These are phyloP conservation scores for Polypedilum pembai DNA, from an alignment of 1,140 invertebrate genomes.

Conservation along the genomic window DNA sequence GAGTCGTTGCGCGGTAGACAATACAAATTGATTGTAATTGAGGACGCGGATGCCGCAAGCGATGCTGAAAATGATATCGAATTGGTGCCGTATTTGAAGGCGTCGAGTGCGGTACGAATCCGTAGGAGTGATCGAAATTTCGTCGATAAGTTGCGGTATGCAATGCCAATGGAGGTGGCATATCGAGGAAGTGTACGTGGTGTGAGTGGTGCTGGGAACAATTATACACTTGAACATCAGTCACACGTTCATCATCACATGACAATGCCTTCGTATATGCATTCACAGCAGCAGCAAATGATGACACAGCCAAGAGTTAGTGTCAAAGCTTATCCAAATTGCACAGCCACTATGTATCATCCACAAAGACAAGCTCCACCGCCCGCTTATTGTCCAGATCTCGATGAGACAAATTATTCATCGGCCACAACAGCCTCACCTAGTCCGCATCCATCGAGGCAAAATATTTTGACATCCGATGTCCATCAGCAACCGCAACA, in stretches of 20 bases:
- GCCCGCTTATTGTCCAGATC: constrained; percentile 46
- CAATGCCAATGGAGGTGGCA: constrained; percentile 63
- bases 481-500: constrained; percentile 21
- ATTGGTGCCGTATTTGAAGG: constrained; percentile 77
- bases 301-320: constrained; percentile 44
- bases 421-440: constrained; percentile 56
- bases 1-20: constrained; percentile 71
- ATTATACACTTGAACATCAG: constrained; percentile 52
- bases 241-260: constrained; percentile 43
- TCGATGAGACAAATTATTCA: constrained; percentile 54
- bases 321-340: constrained; percentile 32
- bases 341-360: constrained; percentile 2
- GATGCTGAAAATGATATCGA: constrained; percentile 77
- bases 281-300: constrained; percentile 43
- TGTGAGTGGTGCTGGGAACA: constrained; percentile 50
- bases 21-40: constrained; percentile 75
- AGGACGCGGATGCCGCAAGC: constrained; percentile 63
- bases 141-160: constrained; percentile 83
- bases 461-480: constrained; percentile 21
- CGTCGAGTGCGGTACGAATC: constrained; percentile 72
- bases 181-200: constrained; percentile 36
- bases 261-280: constrained; percentile 48
- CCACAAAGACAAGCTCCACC: constrained; percentile 41
- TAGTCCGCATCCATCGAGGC: constrained; percentile 47
- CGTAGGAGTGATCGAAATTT: constrained; percentile 82